phyloP scores from a whole-genome alignment of 2,113 vertebrate species.

The Lutjanus erythropterus region DNA sequence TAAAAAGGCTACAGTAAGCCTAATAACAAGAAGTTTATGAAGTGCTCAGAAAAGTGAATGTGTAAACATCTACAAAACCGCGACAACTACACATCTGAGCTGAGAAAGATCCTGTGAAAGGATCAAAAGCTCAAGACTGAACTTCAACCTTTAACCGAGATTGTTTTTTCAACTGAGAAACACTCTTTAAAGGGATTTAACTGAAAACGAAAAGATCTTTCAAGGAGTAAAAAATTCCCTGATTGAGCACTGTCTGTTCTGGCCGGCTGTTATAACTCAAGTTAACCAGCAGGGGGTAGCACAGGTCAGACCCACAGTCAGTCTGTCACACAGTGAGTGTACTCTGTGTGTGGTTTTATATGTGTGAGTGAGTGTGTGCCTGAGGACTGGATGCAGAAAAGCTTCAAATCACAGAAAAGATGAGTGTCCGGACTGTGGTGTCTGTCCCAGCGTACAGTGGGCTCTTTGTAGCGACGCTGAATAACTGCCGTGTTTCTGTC shows the following conservation, averaged over 20 bases:
- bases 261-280: background rate
- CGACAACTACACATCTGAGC: background rate
- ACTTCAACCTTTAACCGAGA: background rate
- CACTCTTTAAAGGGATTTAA: background rate
- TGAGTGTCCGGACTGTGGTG: constrained; percentile 20
- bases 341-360: background rate
- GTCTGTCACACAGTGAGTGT: background rate
- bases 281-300: constrained; percentile 77
- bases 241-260: background rate
- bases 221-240: background rate
- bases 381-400: constrained; percentile 11
- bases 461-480: constrained; percentile 61
- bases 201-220: background rate
- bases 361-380: background rate
- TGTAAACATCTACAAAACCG: background rate
- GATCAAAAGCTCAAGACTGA: background rate
- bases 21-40: background rate
- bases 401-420: constrained; percentile 40
- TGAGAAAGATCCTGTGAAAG: background rate
- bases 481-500: constrained; percentile 52
- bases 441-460: constrained; percentile 54
- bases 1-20: background rate
- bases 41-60: background rate
- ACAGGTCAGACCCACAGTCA: constrained; percentile 50
- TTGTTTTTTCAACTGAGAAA: background rate